Base-by-base conservation (phyloP, 2,888 invertebrate species). In the Dryomyza anilis region DNA sequence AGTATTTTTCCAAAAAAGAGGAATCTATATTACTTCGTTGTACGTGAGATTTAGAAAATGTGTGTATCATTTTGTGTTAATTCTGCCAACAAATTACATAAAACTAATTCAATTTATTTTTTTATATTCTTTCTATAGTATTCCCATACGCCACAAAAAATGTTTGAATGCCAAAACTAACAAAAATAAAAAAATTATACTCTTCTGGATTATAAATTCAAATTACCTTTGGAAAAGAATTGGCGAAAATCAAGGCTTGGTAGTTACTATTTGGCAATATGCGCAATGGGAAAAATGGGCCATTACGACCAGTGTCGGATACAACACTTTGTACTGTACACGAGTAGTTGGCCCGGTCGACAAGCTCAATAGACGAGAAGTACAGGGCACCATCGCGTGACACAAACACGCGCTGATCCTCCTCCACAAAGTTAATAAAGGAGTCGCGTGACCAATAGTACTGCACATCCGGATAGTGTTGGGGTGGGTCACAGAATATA, bases 371-470 rank as follows among this genome's bases (percentile, higher is more conserved):
- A 7, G 95, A 93, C 21, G 97, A 95, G 80, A 98, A 97, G 78
- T 98, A 98, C 16, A 98, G 86, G 14, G 96, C 93, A 48, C 97
- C 97, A 85, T 97, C 96, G 76, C 90, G 87, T 0, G 97, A 97
- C 0, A 96, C 95, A 85, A 98, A 97, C 0, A 96, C 93, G 71
- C 97, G 86, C 76, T 91, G 89, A 81, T 96, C 95, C 82, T 96
- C 95, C 80, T 96, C 94, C 1, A 98, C 95, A 73, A 96, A 93
- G 81, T 95, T 95, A 0, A 93, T 93, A 73, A 96, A 95, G 76
- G 88, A 91, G 76, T 93, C 92, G 69, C 96, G 89, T 10, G 93
- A 91, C 97, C 97, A 98, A 72, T 94, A 91, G 81, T 93, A 96
- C 71, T 91, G 92, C 0, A 96, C 93, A 63, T 89, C 88, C 7